Percentiles rank a stretch among this genome's conserved stretches.
Conservation (phyloP, 2,888 invertebrate species). For the Lithophane socia region DNA sequence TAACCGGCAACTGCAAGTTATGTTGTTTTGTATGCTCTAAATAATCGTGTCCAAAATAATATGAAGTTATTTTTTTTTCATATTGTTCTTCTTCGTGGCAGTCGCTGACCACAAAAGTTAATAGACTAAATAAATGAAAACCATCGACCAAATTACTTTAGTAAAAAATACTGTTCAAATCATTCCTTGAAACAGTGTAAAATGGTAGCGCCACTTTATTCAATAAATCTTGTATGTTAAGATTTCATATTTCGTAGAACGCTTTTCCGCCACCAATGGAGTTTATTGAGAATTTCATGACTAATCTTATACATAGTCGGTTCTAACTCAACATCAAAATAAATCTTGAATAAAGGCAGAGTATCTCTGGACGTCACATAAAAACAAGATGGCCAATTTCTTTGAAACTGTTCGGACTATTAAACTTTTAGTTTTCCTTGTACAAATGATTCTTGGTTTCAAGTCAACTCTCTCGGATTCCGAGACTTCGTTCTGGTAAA, state of each 20-base stretch:
- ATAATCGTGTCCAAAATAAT: not conserved
- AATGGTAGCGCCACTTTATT: slow-evolving; percentile 36
- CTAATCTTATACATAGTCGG: slow-evolving; percentile 58
- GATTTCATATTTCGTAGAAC: slow-evolving; percentile 56
- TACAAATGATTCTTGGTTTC: slow-evolving; percentile 30
- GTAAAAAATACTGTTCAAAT: slow-evolving; percentile 5
- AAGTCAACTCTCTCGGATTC: slow-evolving; percentile 8
- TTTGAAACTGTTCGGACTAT: slow-evolving; percentile 45
- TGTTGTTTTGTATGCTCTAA: not conserved
- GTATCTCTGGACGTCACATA: slow-evolving; percentile 37
- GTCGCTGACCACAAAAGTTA: not conserved
- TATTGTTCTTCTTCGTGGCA: not conserved
- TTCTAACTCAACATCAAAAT: slow-evolving; percentile 52
- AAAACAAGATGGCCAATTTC: slow-evolving; percentile 43
- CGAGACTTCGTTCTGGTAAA: slow-evolving; percentile 10
- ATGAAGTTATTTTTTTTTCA: not conserved
- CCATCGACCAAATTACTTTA: slow-evolving; percentile 4
- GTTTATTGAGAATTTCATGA: slow-evolving; percentile 60
- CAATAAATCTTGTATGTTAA: slow-evolving; percentile 54
- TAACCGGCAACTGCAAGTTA: not conserved
- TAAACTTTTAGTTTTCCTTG: slow-evolving; percentile 55
- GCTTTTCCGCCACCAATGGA: slow-evolving; percentile 54
- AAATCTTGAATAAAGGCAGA: slow-evolving; percentile 44
- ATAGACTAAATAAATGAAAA: slow-evolving; percentile 16
- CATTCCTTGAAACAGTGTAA: slow-evolving; percentile 49